Evolutionary conservation across 2,113 vertebrate genomes (phyloP), one percentile per base, ranked within the genome.

Genomic region (Plecturocebus donacophilus): DNA sequence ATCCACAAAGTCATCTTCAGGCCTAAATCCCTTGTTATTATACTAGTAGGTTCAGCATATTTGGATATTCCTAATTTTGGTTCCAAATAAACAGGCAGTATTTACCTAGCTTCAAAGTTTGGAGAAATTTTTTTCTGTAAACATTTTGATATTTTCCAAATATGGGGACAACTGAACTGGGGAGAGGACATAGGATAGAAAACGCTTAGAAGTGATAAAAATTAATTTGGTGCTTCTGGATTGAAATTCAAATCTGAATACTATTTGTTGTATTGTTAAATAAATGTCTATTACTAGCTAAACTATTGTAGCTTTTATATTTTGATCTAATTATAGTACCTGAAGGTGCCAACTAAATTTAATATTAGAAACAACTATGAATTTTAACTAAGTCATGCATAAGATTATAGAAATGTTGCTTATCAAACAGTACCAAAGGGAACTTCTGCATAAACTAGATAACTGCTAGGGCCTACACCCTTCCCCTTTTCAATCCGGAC

Each of bases 401-500:
- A 87, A 93, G 47, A 71, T 93, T 87, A 90, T 25, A 93, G 83
- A 95, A 94, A 95, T 75, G 87, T 68, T 92, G 90, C 80, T 96
- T 97, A 97, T 93, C 95, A 91, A 73, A 80, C 13, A 84, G 97
- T 90, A 70, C 93, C 96, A 96, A 96, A 93, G 52, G 73, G 66
- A 49, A 93, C 58, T 95, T 93, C 90, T 96, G 96, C 45, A 88
- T 77, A 70, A 93, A 95, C 23, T 19, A 94, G 89, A 86, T 95
- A 86, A 93, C 21, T 52, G 70, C 64, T 35, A 61, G 87, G 70
- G 75, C n/a, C 9, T 47, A 82, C 54, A 88, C 38, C 85, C 73
- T 93, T 35, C 40, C 54, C 52, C 49, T 96, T 92, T 94, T 95
- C 82, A 94, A 42, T 58, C 58, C 56, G 40, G 35, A 89, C 75